Base-by-base conservation (phyloP, 2,113 vertebrate genomes). In the Pseudorasbora parva region DNA sequence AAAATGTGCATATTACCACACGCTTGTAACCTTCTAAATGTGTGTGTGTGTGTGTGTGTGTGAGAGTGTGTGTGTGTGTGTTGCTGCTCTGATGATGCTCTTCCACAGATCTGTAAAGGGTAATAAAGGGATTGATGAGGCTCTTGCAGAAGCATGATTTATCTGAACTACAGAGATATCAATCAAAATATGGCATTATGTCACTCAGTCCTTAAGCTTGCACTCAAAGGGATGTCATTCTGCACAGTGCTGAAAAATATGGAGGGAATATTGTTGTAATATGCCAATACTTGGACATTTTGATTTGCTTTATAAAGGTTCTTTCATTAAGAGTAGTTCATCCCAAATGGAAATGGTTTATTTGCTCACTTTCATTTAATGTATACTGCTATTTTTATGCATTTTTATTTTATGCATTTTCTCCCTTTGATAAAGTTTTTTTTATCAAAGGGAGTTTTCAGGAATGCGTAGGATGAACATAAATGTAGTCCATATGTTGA, bases 61-160 rank as follows among this genome's bases (percentile, higher is more conserved):
- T 12, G 21, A 11, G 57, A 11, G 51, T 19, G 51, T 10, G 43
- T 45, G 43, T 2, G 43, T 8, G 41, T 41, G 11, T 66, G 64
- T 64, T 30, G 2, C 17, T 68, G 33, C 33, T 68, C 9, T 68
- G 33, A 45, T 47, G 11, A 5, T 5, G 69, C 41, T 72, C 41
- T 72, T 45, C 11, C 21, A 15, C 41, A 25, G 37, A 47, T 47
- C 11, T 72, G 41, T 72, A 47, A 47, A 72, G n/a, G n/a, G 41
- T 47, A 71, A 45, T 69, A 45, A 47, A 72, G 41, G 41, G 41
- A 45, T 6, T 25, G 69, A 72, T 25, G 69, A 45, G 37, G n/a
- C 69, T 72, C 37, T 23, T 72, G 37, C 69, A 47, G 69, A n/a
- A 45, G n/a, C 41, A 72, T 72, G 69, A 72, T 47, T 25, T 72